Percentiles rank a stretch among this genome's conserved stretches.
phyloP scores from a whole-genome alignment of 1,140 invertebrate genomes.

The Panulirus ornatus region DNA sequence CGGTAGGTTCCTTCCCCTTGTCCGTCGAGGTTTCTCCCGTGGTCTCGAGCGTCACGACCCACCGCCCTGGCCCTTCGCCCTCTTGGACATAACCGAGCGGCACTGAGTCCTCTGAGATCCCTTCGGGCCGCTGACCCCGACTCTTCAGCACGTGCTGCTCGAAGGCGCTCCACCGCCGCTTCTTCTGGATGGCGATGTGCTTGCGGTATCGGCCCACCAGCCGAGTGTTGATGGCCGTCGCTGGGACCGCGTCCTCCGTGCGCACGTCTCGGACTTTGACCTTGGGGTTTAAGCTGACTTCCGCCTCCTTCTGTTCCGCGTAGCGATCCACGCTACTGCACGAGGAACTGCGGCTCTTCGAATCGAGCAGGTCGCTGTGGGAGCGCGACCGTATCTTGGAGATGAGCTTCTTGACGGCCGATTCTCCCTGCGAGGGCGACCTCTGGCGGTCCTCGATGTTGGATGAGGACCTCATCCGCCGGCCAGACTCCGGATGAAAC shows the following conservation, averaged over 20 bases:
- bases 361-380: conserved; percentile 29
- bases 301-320: no score
- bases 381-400: conserved; percentile 37
- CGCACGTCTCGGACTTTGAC: not conserved
- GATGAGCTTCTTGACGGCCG: conserved; percentile 31
- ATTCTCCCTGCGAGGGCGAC: not conserved
- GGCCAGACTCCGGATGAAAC: conserved; percentile 4
- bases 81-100: not conserved
- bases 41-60: not conserved
- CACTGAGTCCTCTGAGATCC: not conserved
- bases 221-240: conserved; percentile 42
- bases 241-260: not conserved
- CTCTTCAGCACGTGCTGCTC: conserved; percentile 20
- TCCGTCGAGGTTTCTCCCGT: not conserved
- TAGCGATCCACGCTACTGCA: not conserved
- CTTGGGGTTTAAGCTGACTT: conserved; percentile 17
- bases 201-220: conserved; percentile 50
- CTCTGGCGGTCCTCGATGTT: conserved; percentile 25
- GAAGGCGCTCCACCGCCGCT: conserved; percentile 45
- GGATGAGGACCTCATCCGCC: conserved; percentile 23
- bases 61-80: not conserved
- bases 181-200: conserved; percentile 2
- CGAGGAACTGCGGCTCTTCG: conserved; percentile 25
- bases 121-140: not conserved
- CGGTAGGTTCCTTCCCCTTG: not conserved